A percentile compares a stretch with the other conserved stretches of the same genome.
Conservation (phyloP, 2,113 vertebrate genomes). For the Callospermophilus lateralis region DNA sequence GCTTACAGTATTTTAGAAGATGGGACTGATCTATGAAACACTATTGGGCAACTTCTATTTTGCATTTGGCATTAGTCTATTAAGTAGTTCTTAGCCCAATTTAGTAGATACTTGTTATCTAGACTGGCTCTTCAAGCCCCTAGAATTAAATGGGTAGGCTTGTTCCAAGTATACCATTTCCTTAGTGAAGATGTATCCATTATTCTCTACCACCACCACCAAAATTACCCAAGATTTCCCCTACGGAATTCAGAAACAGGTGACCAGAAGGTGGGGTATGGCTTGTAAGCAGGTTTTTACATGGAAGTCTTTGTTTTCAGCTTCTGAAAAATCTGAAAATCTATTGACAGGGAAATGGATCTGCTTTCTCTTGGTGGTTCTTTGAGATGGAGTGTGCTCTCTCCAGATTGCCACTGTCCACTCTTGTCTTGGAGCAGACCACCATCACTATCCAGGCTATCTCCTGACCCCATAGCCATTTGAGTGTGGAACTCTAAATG, state of each 20-base stretch:
- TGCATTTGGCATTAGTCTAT: not conserved
- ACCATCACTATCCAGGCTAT: not conserved
- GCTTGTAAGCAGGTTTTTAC: not conserved
- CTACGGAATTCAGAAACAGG: not conserved
- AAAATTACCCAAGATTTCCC: not conserved
- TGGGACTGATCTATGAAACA: not conserved
- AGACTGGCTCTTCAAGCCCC: not conserved
- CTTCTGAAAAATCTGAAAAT: conserved; percentile 12
- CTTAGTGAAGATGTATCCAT: not conserved
- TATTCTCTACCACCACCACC: not conserved
- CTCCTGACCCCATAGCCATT: not conserved
- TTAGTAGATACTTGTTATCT: no score
- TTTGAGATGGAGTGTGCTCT: not conserved
- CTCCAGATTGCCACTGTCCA: not conserved
- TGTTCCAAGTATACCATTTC: not conserved
- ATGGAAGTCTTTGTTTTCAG: not conserved
- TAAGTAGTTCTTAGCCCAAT: no score
- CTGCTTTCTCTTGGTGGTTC: not conserved
- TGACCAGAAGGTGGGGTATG: not conserved
- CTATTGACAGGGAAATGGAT: not conserved
- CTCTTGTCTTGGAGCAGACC: not conserved
- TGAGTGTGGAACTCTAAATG: not conserved
- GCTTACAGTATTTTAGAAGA: not conserved
- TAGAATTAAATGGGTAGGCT: not conserved
- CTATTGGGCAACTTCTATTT: not conserved